Base-by-base conservation (phyloP, 2,888 invertebrate genomes). In the Brenthis hecate region DNA sequence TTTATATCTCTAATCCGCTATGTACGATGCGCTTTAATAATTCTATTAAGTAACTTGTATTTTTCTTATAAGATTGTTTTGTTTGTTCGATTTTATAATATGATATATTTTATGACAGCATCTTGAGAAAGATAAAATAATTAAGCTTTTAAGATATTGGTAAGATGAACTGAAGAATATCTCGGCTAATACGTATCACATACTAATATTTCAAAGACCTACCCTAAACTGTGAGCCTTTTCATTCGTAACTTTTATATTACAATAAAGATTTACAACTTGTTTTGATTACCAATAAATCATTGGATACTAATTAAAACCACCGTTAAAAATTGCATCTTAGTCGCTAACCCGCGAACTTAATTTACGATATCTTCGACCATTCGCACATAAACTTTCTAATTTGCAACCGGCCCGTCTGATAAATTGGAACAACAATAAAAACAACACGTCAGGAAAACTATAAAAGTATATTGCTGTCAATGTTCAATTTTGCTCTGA, bases 351-450 rank as follows among this genome's bases (percentile, higher is more conserved):
- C 85, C 80, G 88, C 81, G 83, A 85, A 86, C 78, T 85, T 89
- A 88, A 90, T 91, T 92, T 92, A 92, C 87, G 91, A 88, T 83
- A 86, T 85, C 82, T 84, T 83, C 81, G 79, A 82, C 81, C 88
- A 86, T 88, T 83, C 81, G 79, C 83, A 81, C 88, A 86, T 88
- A 90, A 92, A 88, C 90, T 89, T 91, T 92, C 91, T 91, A 89
- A 92, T 91, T 91, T 91, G 89, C 87, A 80, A 80, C 74, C 79
- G 77, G 68, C 66, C 56, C 68, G 79, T 81, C 84, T 57, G 84
- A 84, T 77, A 80, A 85, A 87, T 84, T 84, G 82, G 81, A 13
- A 72, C 78, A 76, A 80, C 83, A 87, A 91, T 87, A 89, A 92
- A 89, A 91, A 86, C 85, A 90, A 89, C 87, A 87, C 87, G 84